These are phyloP conservation scores for Aphelenchoides fujianensis DNA, from an alignment of 1,140 invertebrate species.

Conservation along the genomic window DNA sequence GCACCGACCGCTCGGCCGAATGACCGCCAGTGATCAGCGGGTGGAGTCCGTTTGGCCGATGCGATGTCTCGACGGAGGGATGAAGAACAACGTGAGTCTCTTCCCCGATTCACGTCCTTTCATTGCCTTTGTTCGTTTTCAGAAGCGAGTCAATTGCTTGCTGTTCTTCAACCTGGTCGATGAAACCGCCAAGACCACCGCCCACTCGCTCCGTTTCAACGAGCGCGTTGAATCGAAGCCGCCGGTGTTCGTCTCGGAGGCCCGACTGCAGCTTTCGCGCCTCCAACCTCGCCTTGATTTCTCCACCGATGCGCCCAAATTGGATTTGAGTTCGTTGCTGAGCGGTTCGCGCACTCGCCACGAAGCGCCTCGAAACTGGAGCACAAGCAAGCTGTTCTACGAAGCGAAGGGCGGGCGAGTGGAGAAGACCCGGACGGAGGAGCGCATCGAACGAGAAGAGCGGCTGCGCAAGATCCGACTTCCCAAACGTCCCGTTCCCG, in stretches of 20 bases:
- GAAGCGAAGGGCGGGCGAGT: background rate
- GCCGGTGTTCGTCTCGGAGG: background rate
- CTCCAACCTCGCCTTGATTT: background rate
- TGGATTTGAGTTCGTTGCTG: background rate
- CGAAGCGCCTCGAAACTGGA: background rate
- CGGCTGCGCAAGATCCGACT: background rate
- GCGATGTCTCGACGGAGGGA: background rate
- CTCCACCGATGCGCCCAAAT: background rate
- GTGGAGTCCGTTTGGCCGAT: background rate
- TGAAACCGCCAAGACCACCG: background rate
- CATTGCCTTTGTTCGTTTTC: no score
- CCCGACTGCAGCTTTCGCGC: background rate
- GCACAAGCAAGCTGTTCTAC: background rate
- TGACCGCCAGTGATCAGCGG: background rate
- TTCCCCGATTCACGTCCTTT: no score
- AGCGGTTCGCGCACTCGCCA: background rate
- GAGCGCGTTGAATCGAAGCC: background rate
- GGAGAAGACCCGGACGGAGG: background rate
- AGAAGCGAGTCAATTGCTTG: no score
- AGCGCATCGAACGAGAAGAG: background rate
- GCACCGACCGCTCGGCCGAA: no score
- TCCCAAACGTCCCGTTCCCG: background rate
- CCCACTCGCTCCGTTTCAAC: background rate
- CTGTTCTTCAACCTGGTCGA: no score
- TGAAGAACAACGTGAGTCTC: background rate